These are phyloP conservation scores for Acanthaster planci DNA, from an alignment of 35 echinoderm and acorn worm genomes.

Conservation along the genomic window DNA sequence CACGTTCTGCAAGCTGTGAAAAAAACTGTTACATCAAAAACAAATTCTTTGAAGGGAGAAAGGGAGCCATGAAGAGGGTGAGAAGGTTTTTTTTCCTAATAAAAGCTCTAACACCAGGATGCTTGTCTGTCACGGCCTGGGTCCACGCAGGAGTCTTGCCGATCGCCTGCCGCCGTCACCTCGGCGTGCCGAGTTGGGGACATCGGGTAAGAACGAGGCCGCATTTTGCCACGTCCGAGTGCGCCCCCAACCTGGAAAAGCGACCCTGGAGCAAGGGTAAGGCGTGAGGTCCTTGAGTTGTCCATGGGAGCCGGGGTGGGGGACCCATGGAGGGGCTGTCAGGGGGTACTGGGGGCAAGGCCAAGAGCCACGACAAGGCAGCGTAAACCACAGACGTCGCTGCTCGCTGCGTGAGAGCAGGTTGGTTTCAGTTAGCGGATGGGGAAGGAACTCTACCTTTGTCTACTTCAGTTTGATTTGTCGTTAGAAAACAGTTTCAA, in stretches of 20 bases:
- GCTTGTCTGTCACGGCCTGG: background rate
- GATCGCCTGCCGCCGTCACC: background rate
- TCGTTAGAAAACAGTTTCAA: no score
- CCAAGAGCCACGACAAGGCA: background rate
- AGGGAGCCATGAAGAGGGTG: background rate
- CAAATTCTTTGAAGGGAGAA: no score
- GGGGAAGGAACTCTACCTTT: no score
- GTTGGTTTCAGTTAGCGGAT: no score
- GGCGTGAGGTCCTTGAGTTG: background rate
- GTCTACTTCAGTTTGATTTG: no score
- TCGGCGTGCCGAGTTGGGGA: no score
- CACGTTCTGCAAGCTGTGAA: background rate
- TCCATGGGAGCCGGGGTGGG: background rate
- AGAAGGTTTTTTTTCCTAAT: background rate
- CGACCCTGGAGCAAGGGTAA: conserved; percentile 17
- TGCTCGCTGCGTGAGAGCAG: no score
- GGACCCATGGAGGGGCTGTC: background rate
- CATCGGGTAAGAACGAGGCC: background rate
- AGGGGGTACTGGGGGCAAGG: background rate
- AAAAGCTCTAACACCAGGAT: background rate
- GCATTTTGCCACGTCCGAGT: conserved; percentile 14
- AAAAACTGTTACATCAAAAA: conserved; percentile 4
- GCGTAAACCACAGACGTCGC: conserved; percentile 5
- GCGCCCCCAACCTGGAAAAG: background rate
- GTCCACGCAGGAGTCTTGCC: background rate